Percentiles rank a stretch among this genome's conserved stretches.
phyloP scores from a whole-genome alignment of 2,113 vertebrate species.

The Rhodinocichla rosea region DNA sequence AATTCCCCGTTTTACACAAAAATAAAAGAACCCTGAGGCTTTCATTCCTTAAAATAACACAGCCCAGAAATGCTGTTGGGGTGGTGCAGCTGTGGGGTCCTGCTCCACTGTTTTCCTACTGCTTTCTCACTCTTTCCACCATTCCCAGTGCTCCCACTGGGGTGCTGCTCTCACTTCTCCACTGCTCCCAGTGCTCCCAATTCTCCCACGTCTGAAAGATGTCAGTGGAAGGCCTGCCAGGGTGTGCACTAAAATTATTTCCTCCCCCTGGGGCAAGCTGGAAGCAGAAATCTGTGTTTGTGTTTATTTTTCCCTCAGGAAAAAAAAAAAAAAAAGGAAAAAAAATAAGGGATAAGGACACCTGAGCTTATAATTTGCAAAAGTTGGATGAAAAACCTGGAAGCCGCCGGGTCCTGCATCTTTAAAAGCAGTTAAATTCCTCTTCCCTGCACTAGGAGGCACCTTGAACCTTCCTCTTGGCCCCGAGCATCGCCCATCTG shows the following conservation, averaged over 20 bases:
- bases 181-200: not conserved
- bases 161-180: not conserved
- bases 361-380: constrained; percentile 53
- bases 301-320: not conserved
- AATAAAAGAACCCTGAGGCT: not conserved
- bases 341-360: not conserved
- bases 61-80: not conserved
- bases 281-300: not conserved
- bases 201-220: not conserved
- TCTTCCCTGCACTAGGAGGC: constrained; percentile 62
- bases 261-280: not conserved
- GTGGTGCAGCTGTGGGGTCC: not conserved
- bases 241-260: not conserved
- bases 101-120: not conserved
- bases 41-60: not conserved
- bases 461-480: constrained; percentile 67
- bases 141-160: not conserved
- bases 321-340: too few species aligned
- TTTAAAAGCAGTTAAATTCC: constrained; percentile 67
- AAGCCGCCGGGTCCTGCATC: not conserved
- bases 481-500: constrained; percentile 55
- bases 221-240: not conserved
- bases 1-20: fast-evolving
- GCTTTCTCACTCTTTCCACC: not conserved
- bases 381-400: constrained; percentile 55